Percentiles rank a stretch among this genome's conserved stretches.
These are phyloP conservation scores for Muscicapa comitata DNA, from an alignment of 2,797 vertebrate species.

Conservation along the genomic window DNA sequence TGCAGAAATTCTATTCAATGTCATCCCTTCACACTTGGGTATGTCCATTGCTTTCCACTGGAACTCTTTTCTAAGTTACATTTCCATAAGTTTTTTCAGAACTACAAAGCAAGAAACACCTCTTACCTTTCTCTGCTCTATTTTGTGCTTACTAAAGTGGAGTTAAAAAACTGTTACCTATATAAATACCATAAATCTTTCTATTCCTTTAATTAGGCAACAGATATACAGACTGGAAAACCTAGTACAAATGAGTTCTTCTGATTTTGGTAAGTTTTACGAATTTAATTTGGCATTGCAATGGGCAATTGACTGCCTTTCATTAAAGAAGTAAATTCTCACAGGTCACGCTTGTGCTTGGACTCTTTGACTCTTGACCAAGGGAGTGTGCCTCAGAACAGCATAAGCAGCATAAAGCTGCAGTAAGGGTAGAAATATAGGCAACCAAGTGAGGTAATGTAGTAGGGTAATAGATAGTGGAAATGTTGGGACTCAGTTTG, in stretches of 20 bases:
- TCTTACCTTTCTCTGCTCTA: not conserved
- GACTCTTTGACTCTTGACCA: not conserved
- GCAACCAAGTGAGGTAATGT: not conserved
- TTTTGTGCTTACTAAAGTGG: not conserved
- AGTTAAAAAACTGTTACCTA: not conserved
- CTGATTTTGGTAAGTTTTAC: conserved; percentile 90
- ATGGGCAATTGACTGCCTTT: not conserved
- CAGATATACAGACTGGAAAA: conserved; percentile 84
- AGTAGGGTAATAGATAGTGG: not conserved
- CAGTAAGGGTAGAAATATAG: not conserved
- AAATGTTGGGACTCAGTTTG: not conserved
- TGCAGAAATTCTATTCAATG: not conserved
- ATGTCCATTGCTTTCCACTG: not conserved
- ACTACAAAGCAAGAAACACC: not conserved
- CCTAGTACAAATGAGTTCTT: conserved; percentile 80
- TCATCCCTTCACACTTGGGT: not conserved
- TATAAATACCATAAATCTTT: conserved; percentile 2
- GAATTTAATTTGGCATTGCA: not conserved
- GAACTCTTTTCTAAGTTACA: not conserved
- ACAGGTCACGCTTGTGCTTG: not conserved
- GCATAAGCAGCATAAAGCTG: not conserved
- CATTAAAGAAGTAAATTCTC: not conserved
- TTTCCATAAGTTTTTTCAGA: not conserved
- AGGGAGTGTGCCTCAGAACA: not conserved
- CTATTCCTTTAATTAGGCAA: conserved; percentile 81